Conservation (phyloP, 2,113 vertebrate species). For the Indri indri region DNA sequence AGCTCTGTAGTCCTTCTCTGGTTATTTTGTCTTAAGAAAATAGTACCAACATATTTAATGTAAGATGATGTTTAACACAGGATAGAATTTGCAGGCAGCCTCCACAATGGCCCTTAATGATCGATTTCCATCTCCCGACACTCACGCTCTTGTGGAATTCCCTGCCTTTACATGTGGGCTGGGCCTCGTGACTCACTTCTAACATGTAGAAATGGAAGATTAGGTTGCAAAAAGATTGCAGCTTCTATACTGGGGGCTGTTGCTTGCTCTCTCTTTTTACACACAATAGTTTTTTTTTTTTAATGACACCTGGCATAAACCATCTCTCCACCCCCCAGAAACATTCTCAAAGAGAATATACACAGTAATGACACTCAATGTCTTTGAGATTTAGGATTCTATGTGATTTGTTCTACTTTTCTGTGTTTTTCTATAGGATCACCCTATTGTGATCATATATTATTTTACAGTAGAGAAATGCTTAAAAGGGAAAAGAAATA, state of each 20-base stretch:
- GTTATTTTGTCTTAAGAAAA: slow-evolving; percentile 2
- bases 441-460: background rate
- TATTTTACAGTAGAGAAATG: background rate
- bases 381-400: background rate
- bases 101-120: background rate
- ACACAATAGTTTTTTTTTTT: background rate
- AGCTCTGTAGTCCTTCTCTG: background rate
- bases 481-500: background rate
- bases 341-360: background rate
- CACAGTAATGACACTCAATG: background rate
- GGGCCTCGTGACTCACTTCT: background rate
- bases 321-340: background rate
- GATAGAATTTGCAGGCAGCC: background rate
- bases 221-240: background rate
- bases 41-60: background rate
- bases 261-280: background rate
- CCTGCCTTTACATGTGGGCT: background rate
- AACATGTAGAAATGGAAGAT: background rate
- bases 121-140: background rate
- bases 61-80: background rate
- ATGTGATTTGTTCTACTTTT: background rate
- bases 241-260: background rate
- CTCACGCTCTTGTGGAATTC: background rate
- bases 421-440: background rate
- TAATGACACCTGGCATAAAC: background rate